phyloP scores from a whole-genome alignment of 2,797 vertebrate genomes.

The Acipenser oxyrinchus region DNA sequence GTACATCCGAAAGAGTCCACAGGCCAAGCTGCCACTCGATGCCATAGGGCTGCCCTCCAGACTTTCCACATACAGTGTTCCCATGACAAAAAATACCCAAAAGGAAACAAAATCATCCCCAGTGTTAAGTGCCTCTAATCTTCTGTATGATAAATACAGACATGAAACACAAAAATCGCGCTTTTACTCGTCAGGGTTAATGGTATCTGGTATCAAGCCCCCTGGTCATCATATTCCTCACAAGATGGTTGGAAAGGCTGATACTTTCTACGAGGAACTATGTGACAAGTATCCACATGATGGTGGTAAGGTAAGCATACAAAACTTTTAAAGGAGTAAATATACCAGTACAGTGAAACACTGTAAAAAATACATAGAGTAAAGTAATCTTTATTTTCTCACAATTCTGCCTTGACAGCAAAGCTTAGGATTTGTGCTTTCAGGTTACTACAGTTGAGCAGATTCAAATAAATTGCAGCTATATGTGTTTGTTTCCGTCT shows the following conservation, averaged over 20 bases:
- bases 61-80: conserved; percentile 45
- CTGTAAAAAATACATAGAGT: too few species aligned
- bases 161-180: conserved; percentile 76
- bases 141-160: conserved; percentile 74
- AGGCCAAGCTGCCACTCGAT: conserved; percentile 57
- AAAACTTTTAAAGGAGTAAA: too few species aligned
- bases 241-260: conserved; percentile 59
- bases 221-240: conserved; percentile 54
- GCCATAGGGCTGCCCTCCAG: conserved; percentile 42
- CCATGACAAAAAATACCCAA: conserved; percentile 27
- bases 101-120: conserved; percentile 40
- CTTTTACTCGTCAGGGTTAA: conserved; percentile 58
- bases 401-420: too few species aligned
- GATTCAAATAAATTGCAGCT: too few species aligned
- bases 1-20: conserved; percentile 78
- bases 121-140: conserved; percentile 48
- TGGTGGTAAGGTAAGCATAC: conserved; percentile 22
- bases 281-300: conserved; percentile 61
- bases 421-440: too few species aligned
- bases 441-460: too few species aligned
- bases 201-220: conserved; percentile 64
- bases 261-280: conserved; percentile 63
- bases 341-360: too few species aligned
- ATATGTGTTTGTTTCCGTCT: too few species aligned
- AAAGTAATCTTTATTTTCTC: too few species aligned